A percentile compares a stretch with the other conserved stretches of the same genome.
Conservation (phyloP, 2,888 invertebrate genomes). For the Pollenia angustigena region DNA sequence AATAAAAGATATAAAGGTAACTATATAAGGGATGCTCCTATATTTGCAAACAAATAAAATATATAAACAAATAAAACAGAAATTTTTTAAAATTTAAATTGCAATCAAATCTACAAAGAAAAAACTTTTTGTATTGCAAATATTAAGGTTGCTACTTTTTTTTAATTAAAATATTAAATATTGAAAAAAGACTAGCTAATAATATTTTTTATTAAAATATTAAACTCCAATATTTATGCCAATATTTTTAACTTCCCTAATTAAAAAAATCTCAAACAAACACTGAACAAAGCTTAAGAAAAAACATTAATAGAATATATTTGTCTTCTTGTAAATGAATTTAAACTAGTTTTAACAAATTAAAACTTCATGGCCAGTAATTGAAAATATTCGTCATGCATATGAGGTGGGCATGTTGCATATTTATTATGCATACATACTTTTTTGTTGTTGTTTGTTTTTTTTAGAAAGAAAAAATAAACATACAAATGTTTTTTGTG, state of each 20-base stretch:
- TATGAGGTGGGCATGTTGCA: conserved; percentile 68
- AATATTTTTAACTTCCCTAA: conserved; percentile 12
- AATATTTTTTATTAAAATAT: too few relatives aligned
- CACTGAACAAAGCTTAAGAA: neutral
- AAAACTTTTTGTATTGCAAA: too few relatives aligned
- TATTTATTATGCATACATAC: conserved; percentile 65
- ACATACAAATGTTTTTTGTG: neutral
- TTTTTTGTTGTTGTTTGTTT: conserved; percentile 16
- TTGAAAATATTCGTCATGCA: conserved; percentile 73
- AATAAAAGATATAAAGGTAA: neutral
- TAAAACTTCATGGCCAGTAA: conserved; percentile 73
- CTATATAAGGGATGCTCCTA: conserved; percentile 7
- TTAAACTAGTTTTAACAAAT: conserved; percentile 72
- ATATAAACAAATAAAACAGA: neutral
- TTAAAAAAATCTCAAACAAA: conserved; percentile 5
- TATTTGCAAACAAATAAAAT: neutral
- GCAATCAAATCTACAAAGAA: too few relatives aligned
- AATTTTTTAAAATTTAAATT: too few relatives aligned
- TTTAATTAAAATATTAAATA: too few relatives aligned
- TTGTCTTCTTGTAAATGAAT: conserved; percentile 62
- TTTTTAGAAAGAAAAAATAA: neutral
- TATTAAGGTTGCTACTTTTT: too few relatives aligned
- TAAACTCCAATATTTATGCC: too few relatives aligned
- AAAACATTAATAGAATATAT: conserved; percentile 61
- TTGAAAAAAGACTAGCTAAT: too few relatives aligned